These are phyloP conservation scores for Diprion similis DNA, from an alignment of 1,140 invertebrate species.

Conservation along the genomic window DNA sequence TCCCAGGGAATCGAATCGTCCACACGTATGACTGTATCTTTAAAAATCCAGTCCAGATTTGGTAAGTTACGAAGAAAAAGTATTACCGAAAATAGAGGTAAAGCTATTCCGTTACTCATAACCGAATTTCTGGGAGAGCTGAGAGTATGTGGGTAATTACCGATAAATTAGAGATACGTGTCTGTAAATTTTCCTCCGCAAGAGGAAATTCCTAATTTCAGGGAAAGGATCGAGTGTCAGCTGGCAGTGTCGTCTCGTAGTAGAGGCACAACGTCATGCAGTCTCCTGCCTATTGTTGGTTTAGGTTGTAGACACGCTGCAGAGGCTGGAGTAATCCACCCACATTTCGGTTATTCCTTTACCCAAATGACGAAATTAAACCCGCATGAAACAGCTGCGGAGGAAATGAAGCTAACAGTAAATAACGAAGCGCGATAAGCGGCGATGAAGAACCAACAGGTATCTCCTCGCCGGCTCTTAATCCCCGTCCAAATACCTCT, in stretches of 20 bases:
- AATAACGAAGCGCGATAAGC: neutral
- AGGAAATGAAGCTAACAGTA: neutral
- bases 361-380: constrained; percentile 1
- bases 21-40: neutral
- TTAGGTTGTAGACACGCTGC: neutral
- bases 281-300: neutral
- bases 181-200: neutral
- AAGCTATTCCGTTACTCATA: neutral
- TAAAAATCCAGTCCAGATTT: neutral
- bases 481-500: neutral
- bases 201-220: no score
- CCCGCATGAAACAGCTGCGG: neutral
- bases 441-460: neutral
- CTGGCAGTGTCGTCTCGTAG: no score
- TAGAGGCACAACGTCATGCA: neutral
- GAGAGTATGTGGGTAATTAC: neutral
- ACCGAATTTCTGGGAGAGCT: no score
- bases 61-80: neutral
- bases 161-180: neutral
- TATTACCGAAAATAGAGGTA: neutral
- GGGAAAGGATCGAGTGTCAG: no score
- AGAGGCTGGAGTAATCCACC: neutral
- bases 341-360: neutral
- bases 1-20: neutral
- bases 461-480: neutral